Evolutionary conservation across 2,797 vertebrate species (phyloP).

Genomic region (Melopsittacus undulatus): DNA sequence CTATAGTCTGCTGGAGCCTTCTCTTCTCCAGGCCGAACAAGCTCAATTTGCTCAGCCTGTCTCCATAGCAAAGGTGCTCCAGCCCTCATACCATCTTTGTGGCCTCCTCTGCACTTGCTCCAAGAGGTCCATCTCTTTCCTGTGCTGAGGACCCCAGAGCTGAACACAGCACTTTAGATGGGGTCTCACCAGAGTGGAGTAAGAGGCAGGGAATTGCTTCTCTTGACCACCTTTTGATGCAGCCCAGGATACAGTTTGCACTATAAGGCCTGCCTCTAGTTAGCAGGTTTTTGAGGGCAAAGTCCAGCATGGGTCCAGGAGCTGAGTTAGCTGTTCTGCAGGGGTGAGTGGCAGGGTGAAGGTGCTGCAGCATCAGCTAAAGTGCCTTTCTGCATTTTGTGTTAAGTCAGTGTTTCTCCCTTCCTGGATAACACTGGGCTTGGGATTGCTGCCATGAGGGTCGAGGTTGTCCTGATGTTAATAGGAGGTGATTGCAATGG

Average conservation of each 20-base stretch:
- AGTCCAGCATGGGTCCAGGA: background rate
- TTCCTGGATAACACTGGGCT: background rate
- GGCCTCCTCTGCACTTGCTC: background rate
- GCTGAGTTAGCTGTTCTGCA: background rate
- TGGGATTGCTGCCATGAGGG: background rate
- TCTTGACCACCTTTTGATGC: background rate
- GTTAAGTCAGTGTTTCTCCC: background rate
- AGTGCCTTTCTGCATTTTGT: background rate
- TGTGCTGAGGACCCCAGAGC: too few relatives aligned
- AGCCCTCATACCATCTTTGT: background rate
- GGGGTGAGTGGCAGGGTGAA: background rate
- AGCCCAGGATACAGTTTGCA: background rate
- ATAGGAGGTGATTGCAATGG: background rate
- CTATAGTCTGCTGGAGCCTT: background rate
- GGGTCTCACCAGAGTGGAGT: rapidly evolving
- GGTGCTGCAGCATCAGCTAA: background rate
- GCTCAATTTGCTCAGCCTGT: background rate
- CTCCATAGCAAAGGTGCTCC: background rate
- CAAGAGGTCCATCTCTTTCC: background rate
- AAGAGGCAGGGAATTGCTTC: background rate
- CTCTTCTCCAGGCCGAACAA: background rate
- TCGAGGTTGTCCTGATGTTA: background rate
- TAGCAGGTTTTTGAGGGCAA: background rate
- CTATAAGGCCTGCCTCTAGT: background rate
- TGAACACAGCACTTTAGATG: background rate